Conservation (phyloP, 2,113 vertebrate genomes). For the Macaca mulatta region DNA sequence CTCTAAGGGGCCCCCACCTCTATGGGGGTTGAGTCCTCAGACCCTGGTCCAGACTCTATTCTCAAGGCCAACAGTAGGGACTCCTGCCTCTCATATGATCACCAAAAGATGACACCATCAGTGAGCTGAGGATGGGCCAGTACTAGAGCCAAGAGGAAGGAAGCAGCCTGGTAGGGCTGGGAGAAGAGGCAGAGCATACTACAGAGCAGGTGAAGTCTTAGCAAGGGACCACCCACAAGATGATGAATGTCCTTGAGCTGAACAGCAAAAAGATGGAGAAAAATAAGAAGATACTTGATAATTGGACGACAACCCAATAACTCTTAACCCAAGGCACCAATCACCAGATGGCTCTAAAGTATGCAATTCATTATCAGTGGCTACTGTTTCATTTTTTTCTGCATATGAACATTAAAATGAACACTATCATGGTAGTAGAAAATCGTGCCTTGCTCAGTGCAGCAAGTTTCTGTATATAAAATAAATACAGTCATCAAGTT, state of each 20-base stretch:
- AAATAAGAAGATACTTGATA: slow-evolving; percentile 96
- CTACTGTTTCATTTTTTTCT: slow-evolving; percentile 87
- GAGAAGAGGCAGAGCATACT: slow-evolving; percentile 86
- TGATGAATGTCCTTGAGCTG: slow-evolving; percentile 77
- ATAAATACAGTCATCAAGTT: slow-evolving; percentile 74
- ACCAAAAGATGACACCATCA: slow-evolving; percentile 91
- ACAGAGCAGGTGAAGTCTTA: slow-evolving; percentile 90
- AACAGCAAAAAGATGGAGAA: slow-evolving; percentile 80
- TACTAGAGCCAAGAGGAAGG: slow-evolving; percentile 93
- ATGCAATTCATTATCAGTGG: slow-evolving; percentile 93
- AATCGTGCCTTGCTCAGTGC: slow-evolving; percentile 91
- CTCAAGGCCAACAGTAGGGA: neutral
- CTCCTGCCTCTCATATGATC: slow-evolving; percentile 81
- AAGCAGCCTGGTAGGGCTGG: slow-evolving; percentile 69
- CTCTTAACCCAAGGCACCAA: slow-evolving; percentile 91
- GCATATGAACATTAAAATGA: slow-evolving; percentile 85
- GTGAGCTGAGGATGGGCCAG: slow-evolving; percentile 92
- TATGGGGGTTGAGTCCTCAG: neutral
- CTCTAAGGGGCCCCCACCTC: neutral
- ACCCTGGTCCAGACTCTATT: neutral
- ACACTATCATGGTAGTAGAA: slow-evolving; percentile 86
- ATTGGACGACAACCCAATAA: slow-evolving; percentile 96
- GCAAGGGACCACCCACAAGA: slow-evolving; percentile 86
- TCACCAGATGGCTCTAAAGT: slow-evolving; percentile 90
- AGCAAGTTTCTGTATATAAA: slow-evolving; percentile 89